Conservation (phyloP, 2,113 vertebrate species). For the Limanda limanda region DNA sequence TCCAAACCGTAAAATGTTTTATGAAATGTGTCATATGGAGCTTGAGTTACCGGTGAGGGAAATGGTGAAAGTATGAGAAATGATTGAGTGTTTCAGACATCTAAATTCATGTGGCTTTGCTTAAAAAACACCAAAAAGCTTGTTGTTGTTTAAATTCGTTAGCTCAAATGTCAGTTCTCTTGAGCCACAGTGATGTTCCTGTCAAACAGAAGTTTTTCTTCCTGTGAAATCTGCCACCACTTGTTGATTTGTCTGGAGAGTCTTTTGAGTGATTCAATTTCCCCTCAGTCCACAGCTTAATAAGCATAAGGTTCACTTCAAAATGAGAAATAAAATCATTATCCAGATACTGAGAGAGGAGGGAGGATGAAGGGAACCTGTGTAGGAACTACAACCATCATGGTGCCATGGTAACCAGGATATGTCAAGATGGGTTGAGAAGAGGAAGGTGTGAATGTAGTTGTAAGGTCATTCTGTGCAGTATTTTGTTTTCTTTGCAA, state of each 20-base stretch:
- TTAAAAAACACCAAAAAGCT: not conserved
- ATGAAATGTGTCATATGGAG: constrained; percentile 24
- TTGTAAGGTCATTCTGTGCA: constrained; percentile 7
- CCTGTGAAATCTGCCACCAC: not conserved
- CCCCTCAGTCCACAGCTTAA: not conserved
- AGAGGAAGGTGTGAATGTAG: not conserved
- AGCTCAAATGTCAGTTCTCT: not conserved
- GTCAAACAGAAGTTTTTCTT: constrained; percentile 5
- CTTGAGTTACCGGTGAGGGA: not conserved
- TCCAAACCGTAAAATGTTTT: not conserved
- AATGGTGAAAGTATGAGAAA: not conserved
- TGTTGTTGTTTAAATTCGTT: constrained; percentile 1
- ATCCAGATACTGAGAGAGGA: not conserved
- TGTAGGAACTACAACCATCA: constrained; percentile 17
- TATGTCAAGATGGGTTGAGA: constrained; percentile 35
- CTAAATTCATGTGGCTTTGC: not conserved
- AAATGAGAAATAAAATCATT: constrained; percentile 12
- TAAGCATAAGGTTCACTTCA: not conserved
- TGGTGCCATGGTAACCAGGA: constrained; percentile 53
- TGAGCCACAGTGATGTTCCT: not conserved
- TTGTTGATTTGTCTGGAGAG: constrained; percentile 13
- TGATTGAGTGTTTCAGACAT: not conserved
- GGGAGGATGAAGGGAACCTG: not conserved
- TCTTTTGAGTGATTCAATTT: constrained; percentile 1
- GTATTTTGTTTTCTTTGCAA: constrained; percentile 17